These are phyloP conservation scores for Propithecus coquereli DNA, from an alignment of 2,113 vertebrate genomes.

Conservation along the genomic window DNA sequence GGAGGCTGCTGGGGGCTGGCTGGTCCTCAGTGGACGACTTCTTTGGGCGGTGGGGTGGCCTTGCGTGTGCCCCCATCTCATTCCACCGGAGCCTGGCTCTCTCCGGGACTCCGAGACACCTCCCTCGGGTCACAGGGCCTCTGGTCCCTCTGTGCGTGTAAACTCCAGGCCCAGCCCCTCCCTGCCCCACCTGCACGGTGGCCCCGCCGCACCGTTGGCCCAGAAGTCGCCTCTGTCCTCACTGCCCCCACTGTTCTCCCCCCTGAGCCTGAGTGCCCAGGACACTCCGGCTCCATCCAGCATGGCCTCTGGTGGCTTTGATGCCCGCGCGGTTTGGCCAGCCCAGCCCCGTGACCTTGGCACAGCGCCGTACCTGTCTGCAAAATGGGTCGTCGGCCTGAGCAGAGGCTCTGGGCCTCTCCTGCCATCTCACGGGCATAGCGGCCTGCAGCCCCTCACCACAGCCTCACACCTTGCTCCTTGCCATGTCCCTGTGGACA, in stretches of 20 bases:
- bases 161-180: too few species aligned
- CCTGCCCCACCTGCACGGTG: not conserved
- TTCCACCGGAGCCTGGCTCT: not conserved
- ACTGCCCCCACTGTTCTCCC: not conserved
- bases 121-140: not conserved
- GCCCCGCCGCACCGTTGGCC: not conserved
- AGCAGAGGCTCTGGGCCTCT: not conserved
- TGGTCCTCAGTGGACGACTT: not conserved
- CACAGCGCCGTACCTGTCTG: not conserved
- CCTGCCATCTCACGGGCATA: accelerated
- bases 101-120: not conserved
- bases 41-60: not conserved
- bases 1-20: not conserved
- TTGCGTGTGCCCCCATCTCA: not conserved
- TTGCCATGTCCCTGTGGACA: not conserved
- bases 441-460: not conserved
- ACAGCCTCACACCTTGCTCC: not conserved
- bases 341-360: not conserved
- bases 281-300: accelerated
- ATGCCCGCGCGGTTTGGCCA: not conserved
- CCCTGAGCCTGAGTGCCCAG: not conserved
- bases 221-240: not conserved
- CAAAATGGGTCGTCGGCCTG: not conserved
- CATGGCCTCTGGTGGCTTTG: not conserved
- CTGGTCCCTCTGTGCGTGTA: not conserved